These are phyloP conservation scores for Plutella xylostella DNA, from an alignment of 2,888 invertebrate genomes.

Conservation along the genomic window DNA sequence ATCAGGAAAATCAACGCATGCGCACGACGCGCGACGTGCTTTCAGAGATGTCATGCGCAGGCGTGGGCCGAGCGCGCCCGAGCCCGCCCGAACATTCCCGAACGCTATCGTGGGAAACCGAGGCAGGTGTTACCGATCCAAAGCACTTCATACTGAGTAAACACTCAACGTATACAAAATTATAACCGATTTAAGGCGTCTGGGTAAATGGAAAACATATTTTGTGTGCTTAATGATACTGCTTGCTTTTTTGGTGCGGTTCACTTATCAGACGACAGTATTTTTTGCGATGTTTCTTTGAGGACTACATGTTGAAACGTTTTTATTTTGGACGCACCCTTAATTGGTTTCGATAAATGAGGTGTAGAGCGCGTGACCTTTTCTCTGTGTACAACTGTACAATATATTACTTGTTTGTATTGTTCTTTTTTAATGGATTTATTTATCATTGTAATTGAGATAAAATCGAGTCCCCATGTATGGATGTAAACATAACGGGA, in stretches of 20 bases:
- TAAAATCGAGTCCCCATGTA: no score
- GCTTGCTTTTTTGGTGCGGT: conserved; percentile 59
- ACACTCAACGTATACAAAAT: conserved; percentile 68
- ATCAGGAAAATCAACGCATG: conserved; percentile 8
- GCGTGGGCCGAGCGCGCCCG: conserved; percentile 35
- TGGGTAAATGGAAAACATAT: conserved; percentile 69
- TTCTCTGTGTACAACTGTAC: not conserved
- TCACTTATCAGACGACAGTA: conserved; percentile 50
- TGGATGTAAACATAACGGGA: not conserved
- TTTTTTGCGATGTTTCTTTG: conserved; percentile 48
- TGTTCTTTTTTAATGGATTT: no score
- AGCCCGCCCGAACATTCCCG: conserved; percentile 43
- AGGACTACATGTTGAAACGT: conserved; percentile 32
- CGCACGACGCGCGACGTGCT: conserved; percentile 25
- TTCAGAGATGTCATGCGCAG: no score
- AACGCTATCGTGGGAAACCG: conserved; percentile 60
- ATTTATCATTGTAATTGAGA: no score
- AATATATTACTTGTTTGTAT: not conserved
- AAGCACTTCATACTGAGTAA: conserved; percentile 68
- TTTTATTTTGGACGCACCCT: conserved; percentile 39
- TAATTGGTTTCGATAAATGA: conserved; percentile 46
- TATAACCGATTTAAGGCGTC: conserved; percentile 65
- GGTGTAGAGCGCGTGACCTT: conserved; percentile 1
- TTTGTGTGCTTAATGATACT: conserved; percentile 70
- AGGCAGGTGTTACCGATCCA: conserved; percentile 66